phyloP scores from a whole-genome alignment of 1,140 invertebrate species.

The Scaptomyza graminum region DNA sequence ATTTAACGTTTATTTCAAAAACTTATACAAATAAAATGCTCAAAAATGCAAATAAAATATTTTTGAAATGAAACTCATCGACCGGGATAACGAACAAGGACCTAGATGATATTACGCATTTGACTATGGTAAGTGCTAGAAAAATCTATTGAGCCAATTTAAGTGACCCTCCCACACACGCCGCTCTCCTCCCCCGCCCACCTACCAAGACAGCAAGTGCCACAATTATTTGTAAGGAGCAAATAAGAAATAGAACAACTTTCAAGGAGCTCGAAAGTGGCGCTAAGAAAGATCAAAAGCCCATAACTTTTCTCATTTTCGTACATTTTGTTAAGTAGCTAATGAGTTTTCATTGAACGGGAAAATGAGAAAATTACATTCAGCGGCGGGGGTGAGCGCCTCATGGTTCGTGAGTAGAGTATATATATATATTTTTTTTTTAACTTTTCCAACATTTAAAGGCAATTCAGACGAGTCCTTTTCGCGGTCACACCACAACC shows the following conservation, averaged over 20 bases:
- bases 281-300: slow-evolving; percentile 68
- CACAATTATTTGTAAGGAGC: slow-evolving; percentile 12
- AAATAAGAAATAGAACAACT: slow-evolving; percentile 34
- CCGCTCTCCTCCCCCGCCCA: too few species aligned
- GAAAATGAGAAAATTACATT: slow-evolving; percentile 81
- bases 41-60: slow-evolving; percentile 23
- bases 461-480: slow-evolving; percentile 68
- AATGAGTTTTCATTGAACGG: slow-evolving; percentile 78
- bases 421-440: slow-evolving; percentile 21
- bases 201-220: background rate
- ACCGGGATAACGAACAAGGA: background rate
- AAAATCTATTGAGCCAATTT: slow-evolving; percentile 33
- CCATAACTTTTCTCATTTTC: slow-evolving; percentile 70
- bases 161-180: background rate
- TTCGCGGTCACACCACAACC: slow-evolving; percentile 12
- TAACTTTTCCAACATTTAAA: slow-evolving; percentile 62
- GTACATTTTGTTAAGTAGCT: slow-evolving; percentile 26
- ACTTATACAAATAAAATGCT: slow-evolving; percentile 11
- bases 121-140: slow-evolving; percentile 49
- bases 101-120: slow-evolving; percentile 31
- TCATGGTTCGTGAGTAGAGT: background rate
- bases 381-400: too few species aligned
- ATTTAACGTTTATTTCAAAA: slow-evolving; percentile 7
- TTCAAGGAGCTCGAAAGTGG: slow-evolving; percentile 27
- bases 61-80: slow-evolving; percentile 9